Evolutionary conservation across 2,113 vertebrate species (phyloP).

Genomic region (Dromas ardeola): DNA sequence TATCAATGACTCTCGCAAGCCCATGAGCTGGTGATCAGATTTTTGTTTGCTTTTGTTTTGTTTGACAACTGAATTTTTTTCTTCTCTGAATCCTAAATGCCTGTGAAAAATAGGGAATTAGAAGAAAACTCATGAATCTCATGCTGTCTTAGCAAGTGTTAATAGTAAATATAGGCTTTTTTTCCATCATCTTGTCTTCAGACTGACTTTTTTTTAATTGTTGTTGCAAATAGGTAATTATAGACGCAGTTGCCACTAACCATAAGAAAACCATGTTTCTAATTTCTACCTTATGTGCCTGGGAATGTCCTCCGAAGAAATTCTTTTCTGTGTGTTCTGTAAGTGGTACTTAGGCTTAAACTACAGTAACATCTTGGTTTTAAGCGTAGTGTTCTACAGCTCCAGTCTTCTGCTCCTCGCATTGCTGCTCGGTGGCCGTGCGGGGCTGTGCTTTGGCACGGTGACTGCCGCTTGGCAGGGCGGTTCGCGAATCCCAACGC

Average conservation of each 20-base stretch:
- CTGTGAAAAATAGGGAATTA: background rate
- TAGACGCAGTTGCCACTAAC: background rate
- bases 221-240: background rate
- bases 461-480: background rate
- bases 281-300: background rate
- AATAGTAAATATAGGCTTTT: background rate
- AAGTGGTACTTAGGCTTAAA: background rate
- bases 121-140: background rate
- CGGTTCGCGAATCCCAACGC: background rate
- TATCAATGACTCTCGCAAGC: no score
- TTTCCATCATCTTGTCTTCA: background rate
- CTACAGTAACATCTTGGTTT: background rate
- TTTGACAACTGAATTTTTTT: background rate
- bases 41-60: background rate
- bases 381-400: background rate
- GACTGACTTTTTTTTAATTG: background rate
- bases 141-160: background rate
- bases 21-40: background rate
- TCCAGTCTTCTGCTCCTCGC: background rate
- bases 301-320: background rate
- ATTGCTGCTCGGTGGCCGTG: rapidly evolving
- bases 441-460: background rate
- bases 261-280: background rate
- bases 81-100: background rate
- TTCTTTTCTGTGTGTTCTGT: background rate